Evolutionary conservation across 2,113 vertebrate genomes (phyloP).

Genomic region (Caranx melampygus): DNA sequence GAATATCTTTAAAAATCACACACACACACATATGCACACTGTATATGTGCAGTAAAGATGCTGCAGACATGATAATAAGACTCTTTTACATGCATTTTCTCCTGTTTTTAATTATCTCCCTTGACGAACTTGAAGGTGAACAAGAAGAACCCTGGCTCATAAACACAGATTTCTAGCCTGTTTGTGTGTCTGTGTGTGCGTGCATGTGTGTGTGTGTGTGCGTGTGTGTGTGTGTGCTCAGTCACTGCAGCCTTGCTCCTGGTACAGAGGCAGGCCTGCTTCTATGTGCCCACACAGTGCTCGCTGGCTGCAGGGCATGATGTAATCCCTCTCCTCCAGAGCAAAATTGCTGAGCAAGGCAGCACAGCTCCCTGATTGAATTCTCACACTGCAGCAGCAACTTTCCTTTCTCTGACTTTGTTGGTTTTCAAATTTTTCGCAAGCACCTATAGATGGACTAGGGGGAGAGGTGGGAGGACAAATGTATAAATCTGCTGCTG

Average conservation of each 20-base stretch:
- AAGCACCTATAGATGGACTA: constrained; percentile 5
- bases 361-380: constrained; percentile 45
- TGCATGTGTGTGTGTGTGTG: neutral
- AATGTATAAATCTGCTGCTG: neutral
- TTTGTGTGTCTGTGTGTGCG: neutral
- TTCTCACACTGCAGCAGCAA: constrained; percentile 59
- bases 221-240: neutral
- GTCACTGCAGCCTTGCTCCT: constrained; percentile 1
- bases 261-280: constrained; percentile 30
- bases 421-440: constrained; percentile 19
- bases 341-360: constrained; percentile 66
- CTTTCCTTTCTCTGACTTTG: constrained; percentile 31
- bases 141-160: neutral
- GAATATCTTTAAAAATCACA: constrained; percentile 37
- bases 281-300: constrained; percentile 37
- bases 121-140: constrained; percentile 9
- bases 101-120: constrained; percentile 26
- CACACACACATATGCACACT: neutral
- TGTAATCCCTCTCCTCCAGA: constrained; percentile 60
- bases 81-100: neutral
- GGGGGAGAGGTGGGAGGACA: neutral
- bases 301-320: constrained; percentile 61
- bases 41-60: neutral
- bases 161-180: neutral
- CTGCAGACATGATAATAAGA: neutral